Evolutionary conservation across 2,113 vertebrate species (phyloP), one percentile per base, ranked within the genome.

Genomic region (Periophthalmodon schlosseri): DNA sequence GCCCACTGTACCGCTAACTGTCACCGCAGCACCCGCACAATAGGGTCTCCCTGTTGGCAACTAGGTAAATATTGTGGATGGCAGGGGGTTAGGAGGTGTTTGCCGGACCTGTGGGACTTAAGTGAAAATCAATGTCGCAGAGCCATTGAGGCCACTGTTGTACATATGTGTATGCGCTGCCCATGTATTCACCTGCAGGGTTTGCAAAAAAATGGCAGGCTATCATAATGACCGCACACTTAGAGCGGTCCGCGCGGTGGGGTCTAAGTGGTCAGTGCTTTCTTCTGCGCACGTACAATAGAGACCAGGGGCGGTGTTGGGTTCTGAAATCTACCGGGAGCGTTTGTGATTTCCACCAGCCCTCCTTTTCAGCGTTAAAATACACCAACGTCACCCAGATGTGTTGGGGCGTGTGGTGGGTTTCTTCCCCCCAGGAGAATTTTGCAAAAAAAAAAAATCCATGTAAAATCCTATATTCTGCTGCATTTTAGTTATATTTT

Each of bases 91-190:
- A 88, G 85, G 34, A 92, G 84, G 85, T 92, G 85, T 72, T 70
- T 34, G 63, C 85, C 81, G 84, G 89, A 90, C 86, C 84, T 76
- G 79, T 85, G 82, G 75, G 84, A 86, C 90, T 89, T 91, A 93
- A 94, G 88, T 92, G 92, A 89, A 93, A 94, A 93, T 93, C 92
- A 86, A 93, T 94, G 86, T 11, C 33, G 65, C 68, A 78, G 83
- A 84, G 87, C 87, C 70, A 83, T 74, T 68, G 85, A 85, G 84
- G 84, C 69, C 68, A 84, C 71, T 65, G 77, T 75, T 77, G 72
- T 71, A 58, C 57, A 39, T 68, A 77, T 69, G 47, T 71, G 54
- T 68, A 77, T 69, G 54, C 69, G 54, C 46, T 68, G 28, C 57
- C 28, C 50, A 56, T 82, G 75, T 81, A 80, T 76, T 81, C 73